phyloP scores from a whole-genome alignment of 2,113 vertebrate species.

The Ammospiza caudacuta region DNA sequence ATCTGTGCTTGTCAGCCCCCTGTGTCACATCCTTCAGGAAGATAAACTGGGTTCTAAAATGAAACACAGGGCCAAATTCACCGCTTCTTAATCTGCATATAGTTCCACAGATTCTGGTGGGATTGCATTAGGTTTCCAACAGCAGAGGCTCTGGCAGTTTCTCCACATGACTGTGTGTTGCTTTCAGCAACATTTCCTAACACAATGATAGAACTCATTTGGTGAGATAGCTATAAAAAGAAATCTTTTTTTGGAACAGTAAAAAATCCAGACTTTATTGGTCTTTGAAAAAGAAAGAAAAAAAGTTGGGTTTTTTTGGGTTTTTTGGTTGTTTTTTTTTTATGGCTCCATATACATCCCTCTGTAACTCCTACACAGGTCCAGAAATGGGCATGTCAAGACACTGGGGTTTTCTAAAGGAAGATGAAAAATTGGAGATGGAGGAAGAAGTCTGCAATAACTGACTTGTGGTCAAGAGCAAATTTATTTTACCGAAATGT shows the following conservation, averaged over 20 bases:
- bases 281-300: not conserved
- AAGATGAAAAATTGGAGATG: not conserved
- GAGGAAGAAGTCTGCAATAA: not conserved
- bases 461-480: not conserved
- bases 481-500: not conserved
- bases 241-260: not conserved
- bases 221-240: conserved; percentile 13
- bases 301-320: not conserved
- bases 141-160: conserved; percentile 18
- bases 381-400: not conserved
- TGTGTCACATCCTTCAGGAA: conserved; percentile 9
- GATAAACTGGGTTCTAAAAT: conserved; percentile 5
- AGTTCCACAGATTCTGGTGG: conserved; percentile 11
- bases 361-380: not conserved
- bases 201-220: not conserved
- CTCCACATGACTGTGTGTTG: not conserved
- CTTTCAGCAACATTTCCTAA: conserved; percentile 35
- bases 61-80: not conserved
- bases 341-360: not conserved
- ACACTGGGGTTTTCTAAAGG: not conserved
- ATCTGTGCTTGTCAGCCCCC: not conserved
- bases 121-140: conserved; percentile 1
- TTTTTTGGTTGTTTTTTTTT: not conserved
- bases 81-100: not conserved
- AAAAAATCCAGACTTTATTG: not conserved